Evolutionary conservation across 2,113 vertebrate species (phyloP), one percentile per base, ranked within the genome.

Genomic region (Parus major): DNA sequence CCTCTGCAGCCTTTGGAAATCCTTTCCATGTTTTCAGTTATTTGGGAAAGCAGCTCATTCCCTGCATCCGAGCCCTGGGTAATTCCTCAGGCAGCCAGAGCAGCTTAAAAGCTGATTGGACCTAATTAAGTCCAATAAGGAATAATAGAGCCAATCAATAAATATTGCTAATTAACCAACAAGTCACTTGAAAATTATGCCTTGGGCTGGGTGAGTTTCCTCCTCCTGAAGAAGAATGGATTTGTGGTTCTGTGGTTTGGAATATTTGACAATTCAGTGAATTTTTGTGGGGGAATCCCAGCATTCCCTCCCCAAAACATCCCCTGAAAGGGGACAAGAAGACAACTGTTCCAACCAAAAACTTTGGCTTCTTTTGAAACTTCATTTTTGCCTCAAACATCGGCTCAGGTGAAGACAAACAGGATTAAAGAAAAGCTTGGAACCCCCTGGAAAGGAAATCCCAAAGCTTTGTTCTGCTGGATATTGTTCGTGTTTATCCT

Each of bases 131-230:
- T 27, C 42, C 15, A 47, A 50, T 82, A 42, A 80, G 60, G 60
- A 93, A 88, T 50, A 78, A 75, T 23, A 53, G 70, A 90, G 63
- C 61, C 69, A 53, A 75, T 87, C 75, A 49, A 90, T 79, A 72
- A 79, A 91, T 82, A 79, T 49, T 65, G 75, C 60, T 87, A 63
- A 56, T 93, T 64, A 82, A 75, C 50, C 66, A 87, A 87, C 47
- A 50, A 49, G 35, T 64, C 44, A 1, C 35, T 90, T 70, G 21
- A 15, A 60, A 75, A 63, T 52, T 15, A 29, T 27, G 42, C 61
- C 25, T n/a, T 9, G 27, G 33, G 33, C 27, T 23, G 42, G 6
- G 47, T 10, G 55, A 66, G 12, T 53, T 81, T 88, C 33, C 56
- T 69, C 1, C 59, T 72, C 53, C 66, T 33, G 59, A 25, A 27